A percentile compares a stretch with the other conserved stretches of the same genome.
These are phyloP conservation scores for Porites divaricata DNA, from an alignment of 92 coral and sea anemone genomes.

Conservation along the genomic window DNA sequence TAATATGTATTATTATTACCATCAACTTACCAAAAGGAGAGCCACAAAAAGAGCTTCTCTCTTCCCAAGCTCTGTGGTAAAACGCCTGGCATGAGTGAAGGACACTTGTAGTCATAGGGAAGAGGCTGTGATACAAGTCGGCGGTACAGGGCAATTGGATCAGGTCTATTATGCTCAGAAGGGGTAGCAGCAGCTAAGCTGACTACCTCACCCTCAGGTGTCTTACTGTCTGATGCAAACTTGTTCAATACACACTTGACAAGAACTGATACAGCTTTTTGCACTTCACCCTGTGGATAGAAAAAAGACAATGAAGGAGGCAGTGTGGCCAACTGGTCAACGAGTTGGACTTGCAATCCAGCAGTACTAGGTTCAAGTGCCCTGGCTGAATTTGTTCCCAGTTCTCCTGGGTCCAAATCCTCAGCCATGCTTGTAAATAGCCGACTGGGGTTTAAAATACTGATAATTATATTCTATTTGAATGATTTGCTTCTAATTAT, in stretches of 20 bases:
- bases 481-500: no score
- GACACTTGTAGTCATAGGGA: constrained; percentile 80
- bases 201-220: constrained; percentile 15
- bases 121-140: constrained; percentile 82
- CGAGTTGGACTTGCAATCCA: no score
- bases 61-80: constrained; percentile 48
- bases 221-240: constrained; percentile 40
- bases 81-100: constrained; percentile 60
- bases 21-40: constrained; percentile 85
- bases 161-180: constrained; percentile 36
- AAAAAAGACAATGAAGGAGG: no score
- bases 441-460: no score
- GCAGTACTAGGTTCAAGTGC: no score
- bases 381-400: no score
- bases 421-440: no score
- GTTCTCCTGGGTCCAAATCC: no score
- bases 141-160: constrained; percentile 75
- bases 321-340: no score
- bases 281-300: constrained; percentile 43
- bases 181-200: constrained; percentile 35
- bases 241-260: constrained; percentile 58
- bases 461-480: no score
- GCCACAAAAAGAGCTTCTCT: constrained; percentile 86
- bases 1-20: neutral
- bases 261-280: constrained; percentile 56